Conservation (phyloP, 2,113 vertebrate species). For the Lynx canadensis region DNA sequence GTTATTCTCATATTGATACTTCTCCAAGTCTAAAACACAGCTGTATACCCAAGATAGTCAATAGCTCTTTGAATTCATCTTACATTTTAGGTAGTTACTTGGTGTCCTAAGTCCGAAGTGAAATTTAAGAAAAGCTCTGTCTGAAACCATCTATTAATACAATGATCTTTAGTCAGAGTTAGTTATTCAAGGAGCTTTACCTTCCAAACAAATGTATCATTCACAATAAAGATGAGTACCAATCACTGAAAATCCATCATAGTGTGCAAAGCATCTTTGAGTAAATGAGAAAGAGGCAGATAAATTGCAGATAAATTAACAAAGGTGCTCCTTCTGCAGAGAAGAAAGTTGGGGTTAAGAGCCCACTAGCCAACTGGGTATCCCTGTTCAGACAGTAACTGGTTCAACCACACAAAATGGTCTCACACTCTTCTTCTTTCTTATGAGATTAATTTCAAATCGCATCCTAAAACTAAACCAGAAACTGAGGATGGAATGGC, state of each 20-base stretch:
- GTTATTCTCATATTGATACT: neutral
- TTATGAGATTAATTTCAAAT: neutral
- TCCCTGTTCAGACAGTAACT: neutral
- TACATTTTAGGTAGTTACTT: neutral
- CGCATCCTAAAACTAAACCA: neutral
- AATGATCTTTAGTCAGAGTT: neutral
- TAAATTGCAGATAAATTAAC: neutral
- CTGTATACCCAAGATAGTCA: neutral
- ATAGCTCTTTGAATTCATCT: neutral
- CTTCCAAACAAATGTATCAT: neutral
- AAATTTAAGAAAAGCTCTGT: neutral
- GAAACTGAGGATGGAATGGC: neutral
- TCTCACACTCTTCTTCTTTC: neutral
- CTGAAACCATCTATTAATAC: neutral
- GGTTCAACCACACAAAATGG: neutral
- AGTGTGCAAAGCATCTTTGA: neutral
- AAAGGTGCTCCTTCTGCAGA: neutral
- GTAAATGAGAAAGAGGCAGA: neutral
- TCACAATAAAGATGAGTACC: neutral
- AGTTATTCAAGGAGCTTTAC: neutral
- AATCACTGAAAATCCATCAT: neutral
- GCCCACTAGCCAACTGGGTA: accelerated
- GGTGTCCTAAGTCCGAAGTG: neutral
- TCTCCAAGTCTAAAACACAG: neutral
- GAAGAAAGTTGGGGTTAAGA: neutral